Base-by-base conservation (phyloP, 2,888 invertebrate genomes). In the Caenorhabditis uteleia region DNA sequence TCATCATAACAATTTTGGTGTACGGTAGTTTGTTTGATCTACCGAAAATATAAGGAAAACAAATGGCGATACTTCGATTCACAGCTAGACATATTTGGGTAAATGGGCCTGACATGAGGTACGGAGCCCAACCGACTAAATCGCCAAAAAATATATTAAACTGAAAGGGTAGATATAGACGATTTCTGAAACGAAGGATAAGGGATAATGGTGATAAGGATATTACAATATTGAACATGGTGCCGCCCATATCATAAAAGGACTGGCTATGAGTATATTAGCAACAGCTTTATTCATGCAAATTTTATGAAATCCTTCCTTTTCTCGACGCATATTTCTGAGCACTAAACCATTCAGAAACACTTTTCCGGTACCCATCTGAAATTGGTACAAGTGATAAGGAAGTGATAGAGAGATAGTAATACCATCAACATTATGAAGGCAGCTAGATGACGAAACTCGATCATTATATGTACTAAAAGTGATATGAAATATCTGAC, bases 71-170 rank as follows among this genome's bases (percentile, higher is more conserved):
- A 4, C 54, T 31, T 12, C 60, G 38, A 36, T 60, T 60, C 1
- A 60, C 23, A n/a, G 60, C 60, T 2, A 60, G 33, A 27, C 54
- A 49, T 14, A 60, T 49, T 49, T 60, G 60, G 10, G 60, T 60
- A 25, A 60, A 60, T 10, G 60, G 60, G 1, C 60, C 60, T 2
- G 60, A 60, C 54, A 60, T 60, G 7, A 60, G 29, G 27, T 60
- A 60, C 3, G 60, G 60, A 14, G 34, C 60, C 60, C 60, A 60
- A 7, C 60, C 60, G 23, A 60, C 60, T n/a, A 60, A 45, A 40
- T 54, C 49, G 3, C 60, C 60, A 40, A 60, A 60, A 49, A 60
- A 60, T 5, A 60, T 31, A 20, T 60, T 60, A 42, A 54, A 60
- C 5, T 31, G n/a, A 1, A 39, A 33, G 6, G 60, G 60, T 1